Percentiles rank a stretch among this genome's conserved stretches.
phyloP scores from a whole-genome alignment of 2,113 vertebrate genomes.

The Microtus richardsoni region DNA sequence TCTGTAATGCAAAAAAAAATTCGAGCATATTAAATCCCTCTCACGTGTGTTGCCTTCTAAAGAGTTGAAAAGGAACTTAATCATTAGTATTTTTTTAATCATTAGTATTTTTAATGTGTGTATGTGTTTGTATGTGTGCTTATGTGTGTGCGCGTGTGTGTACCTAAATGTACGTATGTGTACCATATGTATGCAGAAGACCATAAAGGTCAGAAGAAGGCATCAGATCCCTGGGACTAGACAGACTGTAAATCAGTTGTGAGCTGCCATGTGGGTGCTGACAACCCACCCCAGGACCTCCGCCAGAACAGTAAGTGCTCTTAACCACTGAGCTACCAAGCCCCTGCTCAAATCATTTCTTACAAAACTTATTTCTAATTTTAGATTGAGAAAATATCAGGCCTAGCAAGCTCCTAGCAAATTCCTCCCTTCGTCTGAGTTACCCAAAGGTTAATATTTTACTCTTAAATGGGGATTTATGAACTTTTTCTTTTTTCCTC shows the following conservation, averaged over 20 bases:
- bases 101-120: neutral
- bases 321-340: too few species aligned
- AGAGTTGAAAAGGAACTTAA: neutral
- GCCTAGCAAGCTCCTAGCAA: neutral
- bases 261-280: neutral
- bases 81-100: neutral
- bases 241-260: too few species aligned
- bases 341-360: neutral
- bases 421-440: neutral
- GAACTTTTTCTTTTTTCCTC: neutral
- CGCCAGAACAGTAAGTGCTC: neutral
- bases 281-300: neutral
- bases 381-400: conserved; percentile 40
- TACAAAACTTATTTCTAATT: conserved; percentile 32
- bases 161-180: too few species aligned
- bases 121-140: neutral
- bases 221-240: neutral
- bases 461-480: neutral
- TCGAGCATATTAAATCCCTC: neutral
- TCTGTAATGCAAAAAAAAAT: neutral
- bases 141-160: neutral
- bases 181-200: neutral
- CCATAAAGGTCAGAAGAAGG: neutral
- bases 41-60: neutral
- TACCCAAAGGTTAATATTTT: neutral